Evolutionary conservation across 2,113 vertebrate genomes (phyloP).

Genomic region (Atractosteus spatula): DNA sequence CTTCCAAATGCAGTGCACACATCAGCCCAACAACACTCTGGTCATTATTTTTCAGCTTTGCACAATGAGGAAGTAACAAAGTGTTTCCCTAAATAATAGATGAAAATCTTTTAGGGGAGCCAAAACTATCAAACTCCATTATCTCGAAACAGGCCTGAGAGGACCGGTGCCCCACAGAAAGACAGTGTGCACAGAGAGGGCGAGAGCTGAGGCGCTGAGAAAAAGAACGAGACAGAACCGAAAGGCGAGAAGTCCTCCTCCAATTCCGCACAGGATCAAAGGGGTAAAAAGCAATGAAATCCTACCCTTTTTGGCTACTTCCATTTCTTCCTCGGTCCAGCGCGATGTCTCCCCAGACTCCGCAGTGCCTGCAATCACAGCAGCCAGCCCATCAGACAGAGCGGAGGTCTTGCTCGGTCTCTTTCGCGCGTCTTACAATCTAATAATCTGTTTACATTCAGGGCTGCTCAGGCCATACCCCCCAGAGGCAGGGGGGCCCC

Average conservation of each 20-base stretch:
- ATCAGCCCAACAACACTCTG: not conserved
- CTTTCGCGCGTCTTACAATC: conserved; percentile 52
- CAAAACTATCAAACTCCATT: conserved; percentile 22
- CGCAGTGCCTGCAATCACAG: conserved; percentile 73
- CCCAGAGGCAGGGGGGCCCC: conserved; percentile 40
- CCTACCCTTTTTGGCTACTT: conserved; percentile 98
- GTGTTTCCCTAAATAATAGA: conserved; percentile 34
- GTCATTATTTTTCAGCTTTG: not conserved
- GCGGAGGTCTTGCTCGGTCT: conserved; percentile 45
- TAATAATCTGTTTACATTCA: conserved; percentile 69
- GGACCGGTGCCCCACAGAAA: conserved; percentile 21
- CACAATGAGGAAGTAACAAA: not conserved
- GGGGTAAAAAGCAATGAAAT: conserved; percentile 10
- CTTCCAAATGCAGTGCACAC: not conserved
- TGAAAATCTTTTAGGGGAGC: conserved; percentile 28
- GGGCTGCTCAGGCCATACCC: conserved; percentile 53
- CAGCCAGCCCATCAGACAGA: conserved; percentile 37
- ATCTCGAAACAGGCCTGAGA: conserved; percentile 26
- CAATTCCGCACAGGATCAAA: not conserved
- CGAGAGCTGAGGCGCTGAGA: not conserved
- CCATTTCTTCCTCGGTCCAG: conserved; percentile 99
- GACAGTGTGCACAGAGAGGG: not conserved
- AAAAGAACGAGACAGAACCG: too few species aligned
- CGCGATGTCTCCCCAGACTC: conserved; percentile 96
- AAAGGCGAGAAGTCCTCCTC: too few species aligned